phyloP scores from a whole-genome alignment of 2,797 vertebrate genomes.

The Carapus acus region DNA sequence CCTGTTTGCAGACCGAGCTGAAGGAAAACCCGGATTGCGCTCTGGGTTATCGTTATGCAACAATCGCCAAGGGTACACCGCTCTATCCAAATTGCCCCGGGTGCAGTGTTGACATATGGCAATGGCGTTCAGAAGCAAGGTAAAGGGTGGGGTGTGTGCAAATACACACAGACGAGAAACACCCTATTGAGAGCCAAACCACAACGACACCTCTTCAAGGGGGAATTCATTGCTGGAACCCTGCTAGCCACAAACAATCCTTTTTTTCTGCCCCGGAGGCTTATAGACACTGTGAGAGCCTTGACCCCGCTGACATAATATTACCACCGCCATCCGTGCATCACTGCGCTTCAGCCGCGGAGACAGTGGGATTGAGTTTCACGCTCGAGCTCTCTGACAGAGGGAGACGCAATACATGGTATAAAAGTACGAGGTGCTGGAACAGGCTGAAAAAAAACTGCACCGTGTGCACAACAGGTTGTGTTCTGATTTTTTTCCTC shows the following conservation, averaged over 20 bases:
- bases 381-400: constrained; percentile 5
- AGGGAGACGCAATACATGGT: constrained; percentile 5
- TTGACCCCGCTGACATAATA: constrained; percentile 12
- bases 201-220: constrained; percentile 20
- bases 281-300: not conserved
- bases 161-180: constrained; percentile 31
- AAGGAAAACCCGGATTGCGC: not conserved
- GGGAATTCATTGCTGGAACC: constrained; percentile 2
- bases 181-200: constrained; percentile 17
- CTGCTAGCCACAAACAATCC: not conserved
- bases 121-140: constrained; percentile 30
- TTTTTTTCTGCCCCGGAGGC: not conserved
- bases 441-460: constrained; percentile 31
- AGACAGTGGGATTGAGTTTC: constrained; percentile 15
- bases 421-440: constrained; percentile 14
- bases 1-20: constrained; percentile 4
- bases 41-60: constrained; percentile 29
- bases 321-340: not conserved
- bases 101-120: constrained; percentile 41
- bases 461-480: not conserved
- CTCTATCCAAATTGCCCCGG: constrained; percentile 31
- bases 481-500: too few species aligned
- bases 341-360: constrained; percentile 7
- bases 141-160: constrained; percentile 47
- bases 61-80: constrained; percentile 18